Percentiles rank a stretch among this genome's conserved stretches.
Evolutionary conservation across 1,140 invertebrate species (phyloP).

Genomic region (Agraylea sexmaculata): DNA sequence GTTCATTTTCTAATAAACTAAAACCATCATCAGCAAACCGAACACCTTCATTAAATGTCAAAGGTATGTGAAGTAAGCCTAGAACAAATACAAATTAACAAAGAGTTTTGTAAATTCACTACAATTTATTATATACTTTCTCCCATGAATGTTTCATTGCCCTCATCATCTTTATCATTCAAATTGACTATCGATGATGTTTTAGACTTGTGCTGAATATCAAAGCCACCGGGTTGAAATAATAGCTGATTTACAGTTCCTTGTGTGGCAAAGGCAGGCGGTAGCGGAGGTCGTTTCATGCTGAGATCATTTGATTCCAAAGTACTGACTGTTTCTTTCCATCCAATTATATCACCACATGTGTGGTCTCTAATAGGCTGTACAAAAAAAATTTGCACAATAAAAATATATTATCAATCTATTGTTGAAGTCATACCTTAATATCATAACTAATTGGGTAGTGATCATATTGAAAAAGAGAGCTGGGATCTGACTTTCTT

Average conservation of each 20-base stretch:
- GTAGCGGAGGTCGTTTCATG: slow-evolving; percentile 35
- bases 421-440: slow-evolving; percentile 25
- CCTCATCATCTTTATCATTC: slow-evolving; percentile 28
- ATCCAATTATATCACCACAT: slow-evolving; percentile 31
- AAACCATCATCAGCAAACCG: slow-evolving; percentile 31
- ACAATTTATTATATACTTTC: slow-evolving; percentile 27
- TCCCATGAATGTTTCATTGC: slow-evolving; percentile 32
- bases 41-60: slow-evolving; percentile 28
- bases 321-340: slow-evolving; percentile 32
- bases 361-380: slow-evolving; percentile 30
- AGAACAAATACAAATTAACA: slow-evolving; percentile 17
- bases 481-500: slow-evolving; percentile 28
- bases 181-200: slow-evolving; percentile 23
- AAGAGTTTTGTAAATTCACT: slow-evolving; percentile 4
- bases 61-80: slow-evolving; percentile 29
- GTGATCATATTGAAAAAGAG: slow-evolving; percentile 28
- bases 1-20: slow-evolving; percentile 25
- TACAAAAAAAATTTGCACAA: slow-evolving; percentile 7
- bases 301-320: slow-evolving; percentile 33
- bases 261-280: slow-evolving; percentile 31
- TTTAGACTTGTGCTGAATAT: slow-evolving; percentile 27
- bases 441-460: slow-evolving; percentile 29
- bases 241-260: slow-evolving; percentile 33
- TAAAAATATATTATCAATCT: not conserved
- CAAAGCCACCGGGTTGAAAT: slow-evolving; percentile 38